Percentiles rank a stretch among this genome's conserved stretches.
Conservation (phyloP, 2,113 vertebrate genomes). For the Crotalus horridus region DNA sequence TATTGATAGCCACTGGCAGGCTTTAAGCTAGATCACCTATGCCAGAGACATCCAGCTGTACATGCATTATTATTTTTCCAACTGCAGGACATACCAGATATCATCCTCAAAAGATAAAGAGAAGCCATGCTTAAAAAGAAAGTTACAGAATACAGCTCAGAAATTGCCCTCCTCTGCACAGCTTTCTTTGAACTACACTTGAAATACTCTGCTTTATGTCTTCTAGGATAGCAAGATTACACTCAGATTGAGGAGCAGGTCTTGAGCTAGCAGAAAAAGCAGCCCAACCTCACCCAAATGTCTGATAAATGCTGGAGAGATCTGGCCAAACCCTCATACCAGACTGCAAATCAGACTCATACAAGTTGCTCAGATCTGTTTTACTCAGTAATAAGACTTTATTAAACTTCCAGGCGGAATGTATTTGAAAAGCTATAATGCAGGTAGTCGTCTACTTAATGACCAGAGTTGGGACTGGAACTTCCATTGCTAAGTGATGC, state of each 20-base stretch:
- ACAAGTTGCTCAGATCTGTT: neutral
- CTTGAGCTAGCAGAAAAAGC: neutral
- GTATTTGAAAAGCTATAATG: neutral
- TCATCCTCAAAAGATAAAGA: conserved; percentile 38
- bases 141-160: conserved; percentile 43
- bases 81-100: conserved; percentile 61
- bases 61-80: conserved; percentile 39
- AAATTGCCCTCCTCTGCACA: neutral
- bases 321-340: neutral
- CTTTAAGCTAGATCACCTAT: neutral
- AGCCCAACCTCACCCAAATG: neutral
- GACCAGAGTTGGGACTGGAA: neutral
- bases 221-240: neutral
- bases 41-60: conserved; percentile 66
- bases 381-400: neutral
- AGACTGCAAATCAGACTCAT: neutral
- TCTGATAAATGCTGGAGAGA: neutral
- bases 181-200: conserved; percentile 39
- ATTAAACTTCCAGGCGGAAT: neutral
- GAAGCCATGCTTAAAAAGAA: conserved; percentile 41
- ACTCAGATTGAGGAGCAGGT: neutral
- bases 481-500: neutral
- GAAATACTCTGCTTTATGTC: neutral
- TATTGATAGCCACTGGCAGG: conserved; percentile 66
- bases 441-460: neutral